Evolutionary conservation across 2,888 invertebrate genomes (phyloP).

Genomic region (Noctua janthina): DNA sequence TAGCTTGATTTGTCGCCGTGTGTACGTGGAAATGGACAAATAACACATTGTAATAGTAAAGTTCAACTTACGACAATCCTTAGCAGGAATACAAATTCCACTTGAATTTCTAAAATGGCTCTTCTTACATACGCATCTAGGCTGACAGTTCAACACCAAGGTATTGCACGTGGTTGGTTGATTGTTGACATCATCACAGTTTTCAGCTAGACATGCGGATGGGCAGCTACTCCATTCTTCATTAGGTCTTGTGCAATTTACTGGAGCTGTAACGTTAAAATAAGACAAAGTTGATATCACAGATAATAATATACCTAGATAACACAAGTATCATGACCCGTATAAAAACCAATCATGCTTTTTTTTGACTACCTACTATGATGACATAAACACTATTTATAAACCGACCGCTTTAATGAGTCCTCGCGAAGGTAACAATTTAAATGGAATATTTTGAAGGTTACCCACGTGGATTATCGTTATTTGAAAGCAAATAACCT

Average conservation of each 20-base stretch:
- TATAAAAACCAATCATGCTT: background rate
- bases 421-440: too few relatives aligned
- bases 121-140: conserved; percentile 72
- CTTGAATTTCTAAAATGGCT: conserved; percentile 67
- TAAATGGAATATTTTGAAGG: too few relatives aligned
- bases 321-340: background rate
- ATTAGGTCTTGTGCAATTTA: conserved; percentile 72
- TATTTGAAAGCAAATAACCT: too few relatives aligned
- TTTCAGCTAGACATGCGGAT: conserved; percentile 68
- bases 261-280: conserved; percentile 65
- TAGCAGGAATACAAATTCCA: conserved; percentile 31
- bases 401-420: too few relatives aligned
- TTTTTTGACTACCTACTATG: background rate
- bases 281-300: background rate
- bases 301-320: too few relatives aligned
- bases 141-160: conserved; percentile 72
- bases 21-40: background rate
- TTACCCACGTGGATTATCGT: too few relatives aligned
- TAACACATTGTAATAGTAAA: background rate
- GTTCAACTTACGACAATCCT: conserved; percentile 42
- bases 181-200: conserved; percentile 68
- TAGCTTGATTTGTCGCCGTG: too few relatives aligned
- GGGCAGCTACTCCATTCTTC: conserved; percentile 74
- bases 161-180: conserved; percentile 69
- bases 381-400: background rate